phyloP scores from a whole-genome alignment of 2,797 vertebrate species.

The Hemitrygon akajei region DNA sequence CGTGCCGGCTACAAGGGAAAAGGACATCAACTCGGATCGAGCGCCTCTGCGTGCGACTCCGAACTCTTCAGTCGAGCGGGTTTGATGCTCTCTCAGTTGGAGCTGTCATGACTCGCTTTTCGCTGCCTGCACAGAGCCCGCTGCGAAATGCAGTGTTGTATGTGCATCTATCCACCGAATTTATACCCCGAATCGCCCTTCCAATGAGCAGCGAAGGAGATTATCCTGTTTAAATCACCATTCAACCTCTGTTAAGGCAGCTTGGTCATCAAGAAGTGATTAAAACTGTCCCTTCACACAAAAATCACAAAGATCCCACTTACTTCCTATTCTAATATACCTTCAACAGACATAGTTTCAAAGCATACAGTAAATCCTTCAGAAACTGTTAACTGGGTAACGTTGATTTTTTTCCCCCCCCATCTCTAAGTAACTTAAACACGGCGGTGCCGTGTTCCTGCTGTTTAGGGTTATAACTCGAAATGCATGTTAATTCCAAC shows the following conservation, averaged over 20 bases:
- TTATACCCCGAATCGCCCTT: background rate
- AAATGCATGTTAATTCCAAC: background rate
- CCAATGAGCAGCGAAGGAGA: background rate
- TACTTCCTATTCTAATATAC: background rate
- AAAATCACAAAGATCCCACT: background rate
- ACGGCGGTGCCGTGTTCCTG: too few species aligned
- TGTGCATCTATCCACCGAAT: background rate
- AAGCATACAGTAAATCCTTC: background rate
- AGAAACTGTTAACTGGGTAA: background rate
- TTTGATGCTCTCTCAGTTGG: background rate
- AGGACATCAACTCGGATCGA: background rate
- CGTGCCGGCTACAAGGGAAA: background rate
- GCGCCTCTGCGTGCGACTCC: too few species aligned
- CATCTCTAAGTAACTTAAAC: too few species aligned
- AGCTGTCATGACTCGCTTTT: background rate
- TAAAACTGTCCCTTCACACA: background rate
- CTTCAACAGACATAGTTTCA: background rate
- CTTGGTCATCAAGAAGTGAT: too few species aligned
- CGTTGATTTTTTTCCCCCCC: background rate
- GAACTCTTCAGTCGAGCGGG: background rate
- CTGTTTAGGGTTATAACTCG: background rate
- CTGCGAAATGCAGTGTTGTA: background rate
- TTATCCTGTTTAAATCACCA: background rate
- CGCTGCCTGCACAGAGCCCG: background rate
- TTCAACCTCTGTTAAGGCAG: background rate